Conservation (phyloP, 2,888 invertebrate species). For the Euplexia lucipara region DNA sequence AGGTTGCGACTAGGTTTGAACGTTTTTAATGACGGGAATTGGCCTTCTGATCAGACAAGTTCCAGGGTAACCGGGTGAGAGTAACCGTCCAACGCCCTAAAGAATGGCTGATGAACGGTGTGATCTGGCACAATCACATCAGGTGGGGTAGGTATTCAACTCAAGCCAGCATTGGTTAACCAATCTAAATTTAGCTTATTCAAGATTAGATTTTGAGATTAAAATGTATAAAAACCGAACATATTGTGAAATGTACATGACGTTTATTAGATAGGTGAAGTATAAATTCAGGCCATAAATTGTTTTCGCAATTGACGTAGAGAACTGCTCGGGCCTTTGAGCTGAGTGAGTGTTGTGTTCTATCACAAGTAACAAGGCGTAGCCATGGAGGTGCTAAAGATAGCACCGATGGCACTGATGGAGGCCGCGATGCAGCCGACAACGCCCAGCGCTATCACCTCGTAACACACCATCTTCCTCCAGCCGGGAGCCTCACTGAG, state of each 20-base stretch:
- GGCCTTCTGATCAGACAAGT: background rate
- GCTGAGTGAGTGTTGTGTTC: slow-evolving; percentile 6
- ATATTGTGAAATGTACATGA: too few species aligned
- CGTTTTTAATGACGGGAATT: too few species aligned
- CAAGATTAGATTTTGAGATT: too few species aligned
- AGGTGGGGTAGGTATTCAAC: too few species aligned
- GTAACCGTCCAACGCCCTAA: background rate
- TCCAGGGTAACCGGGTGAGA: too few species aligned
- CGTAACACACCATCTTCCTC: slow-evolving; percentile 91
- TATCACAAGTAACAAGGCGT: slow-evolving; percentile 82
- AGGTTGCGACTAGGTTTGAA: too few species aligned
- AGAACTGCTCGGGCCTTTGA: too few species aligned
- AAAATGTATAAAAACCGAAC: too few species aligned
- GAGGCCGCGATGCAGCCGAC: slow-evolving; percentile 92
- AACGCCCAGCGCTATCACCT: slow-evolving; percentile 91
- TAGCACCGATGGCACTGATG: slow-evolving; percentile 91
- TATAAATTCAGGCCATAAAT: too few species aligned
- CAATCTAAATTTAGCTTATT: background rate
- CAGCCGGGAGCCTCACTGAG: slow-evolving; percentile 90
- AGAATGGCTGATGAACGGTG: background rate
- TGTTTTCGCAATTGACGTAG: too few species aligned
- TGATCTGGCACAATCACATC: background rate
- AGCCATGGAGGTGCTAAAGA: slow-evolving; percentile 87
- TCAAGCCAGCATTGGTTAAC: background rate
- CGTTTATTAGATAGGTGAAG: too few species aligned